Conservation (phyloP, 2,888 invertebrate species). For the Tetropium fuscum region DNA sequence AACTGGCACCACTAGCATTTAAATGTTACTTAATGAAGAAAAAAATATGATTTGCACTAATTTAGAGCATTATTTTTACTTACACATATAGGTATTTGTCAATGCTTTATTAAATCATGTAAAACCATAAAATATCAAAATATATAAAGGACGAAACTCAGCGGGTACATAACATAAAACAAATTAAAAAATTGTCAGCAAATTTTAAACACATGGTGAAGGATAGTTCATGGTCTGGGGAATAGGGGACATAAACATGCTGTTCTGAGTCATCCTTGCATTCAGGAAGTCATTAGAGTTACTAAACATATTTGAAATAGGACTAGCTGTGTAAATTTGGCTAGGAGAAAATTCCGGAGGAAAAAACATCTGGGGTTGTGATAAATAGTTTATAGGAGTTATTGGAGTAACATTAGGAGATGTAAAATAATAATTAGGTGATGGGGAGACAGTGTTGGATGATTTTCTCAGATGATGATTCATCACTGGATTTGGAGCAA, state of each 20-base stretch:
- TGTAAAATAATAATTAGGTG: slow-evolving; percentile 28
- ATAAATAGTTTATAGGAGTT: slow-evolving; percentile 27
- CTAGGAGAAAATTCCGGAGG: slow-evolving; percentile 49
- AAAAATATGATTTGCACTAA: too few species aligned
- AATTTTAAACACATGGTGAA: slow-evolving; percentile 11
- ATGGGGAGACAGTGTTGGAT: slow-evolving; percentile 40
- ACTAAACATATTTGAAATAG: slow-evolving; percentile 21
- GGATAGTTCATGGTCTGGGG: slow-evolving; percentile 4
- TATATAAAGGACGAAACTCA: too few species aligned
- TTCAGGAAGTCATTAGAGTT: slow-evolving; percentile 36
- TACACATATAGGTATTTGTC: too few species aligned
- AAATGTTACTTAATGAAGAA: too few species aligned
- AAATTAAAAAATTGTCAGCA: background rate
- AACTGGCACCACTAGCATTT: too few species aligned
- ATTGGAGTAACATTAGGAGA: slow-evolving; percentile 44
- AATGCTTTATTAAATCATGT: too few species aligned
- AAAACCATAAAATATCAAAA: too few species aligned
- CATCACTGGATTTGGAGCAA: slow-evolving; percentile 11
- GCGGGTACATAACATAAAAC: too few species aligned
- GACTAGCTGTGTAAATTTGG: slow-evolving; percentile 30
- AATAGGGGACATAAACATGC: slow-evolving; percentile 27
- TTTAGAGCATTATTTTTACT: too few species aligned
- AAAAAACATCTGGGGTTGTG: slow-evolving; percentile 41
- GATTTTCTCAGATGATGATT: slow-evolving; percentile 34
- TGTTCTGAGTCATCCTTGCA: slow-evolving; percentile 21